These are phyloP conservation scores for Dipodomys merriami DNA, from an alignment of 2,113 vertebrate genomes.

Conservation along the genomic window DNA sequence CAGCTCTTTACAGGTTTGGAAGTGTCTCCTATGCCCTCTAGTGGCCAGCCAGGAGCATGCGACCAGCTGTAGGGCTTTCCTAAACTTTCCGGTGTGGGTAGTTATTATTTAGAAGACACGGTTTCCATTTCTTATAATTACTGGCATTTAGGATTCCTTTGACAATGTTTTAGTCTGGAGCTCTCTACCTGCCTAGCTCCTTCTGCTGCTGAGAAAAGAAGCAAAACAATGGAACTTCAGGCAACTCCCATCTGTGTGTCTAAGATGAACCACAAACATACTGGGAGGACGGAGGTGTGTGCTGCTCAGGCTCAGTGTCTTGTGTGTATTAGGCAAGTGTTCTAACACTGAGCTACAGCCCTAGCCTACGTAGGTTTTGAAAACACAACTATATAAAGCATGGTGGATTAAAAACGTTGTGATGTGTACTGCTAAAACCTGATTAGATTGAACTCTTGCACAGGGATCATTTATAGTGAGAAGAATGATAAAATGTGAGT, in stretches of 20 bases:
- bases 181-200: not conserved
- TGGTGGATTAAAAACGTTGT: not conserved
- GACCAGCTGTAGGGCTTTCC: not conserved
- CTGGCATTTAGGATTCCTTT: not conserved
- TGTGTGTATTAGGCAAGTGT: not conserved
- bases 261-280: not conserved
- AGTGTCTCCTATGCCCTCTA: not conserved
- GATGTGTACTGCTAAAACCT: not conserved
- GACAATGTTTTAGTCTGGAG: not conserved
- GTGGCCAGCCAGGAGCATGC: not conserved
- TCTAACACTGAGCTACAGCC: not conserved
- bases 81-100: not conserved
- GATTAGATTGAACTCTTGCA: not conserved
- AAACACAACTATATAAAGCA: not conserved
- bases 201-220: constrained; percentile 9
- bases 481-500: not conserved
- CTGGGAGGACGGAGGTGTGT: not conserved
- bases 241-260: not conserved
- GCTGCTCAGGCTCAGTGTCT: not conserved
- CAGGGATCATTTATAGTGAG: not conserved
- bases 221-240: not conserved
- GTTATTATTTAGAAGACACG: not conserved
- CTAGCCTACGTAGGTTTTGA: not conserved
- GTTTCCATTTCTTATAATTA: not conserved
- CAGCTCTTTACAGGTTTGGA: not conserved